Percentiles rank a stretch among this genome's conserved stretches.
Evolutionary conservation across 2,888 invertebrate species (phyloP).

Genomic region (Congeria kusceri): DNA sequence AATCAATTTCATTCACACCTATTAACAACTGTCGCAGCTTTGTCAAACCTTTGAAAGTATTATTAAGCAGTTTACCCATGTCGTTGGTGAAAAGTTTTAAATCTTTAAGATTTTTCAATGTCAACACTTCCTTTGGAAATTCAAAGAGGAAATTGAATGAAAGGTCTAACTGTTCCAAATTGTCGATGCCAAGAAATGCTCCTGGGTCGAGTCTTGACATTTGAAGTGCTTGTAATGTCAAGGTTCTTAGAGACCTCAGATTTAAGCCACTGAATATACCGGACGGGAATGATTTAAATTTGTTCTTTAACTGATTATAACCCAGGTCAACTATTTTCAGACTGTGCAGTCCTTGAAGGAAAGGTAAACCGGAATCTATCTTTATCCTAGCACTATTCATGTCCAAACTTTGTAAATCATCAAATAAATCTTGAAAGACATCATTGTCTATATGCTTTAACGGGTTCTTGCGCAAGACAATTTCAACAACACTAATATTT

Average conservation of each 20-base stretch:
- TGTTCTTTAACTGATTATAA: slow-evolving; percentile 48
- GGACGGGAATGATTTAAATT: slow-evolving; percentile 51
- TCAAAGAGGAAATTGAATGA: slow-evolving; percentile 58
- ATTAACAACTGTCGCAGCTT: slow-evolving; percentile 58
- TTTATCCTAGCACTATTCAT: slow-evolving; percentile 49
- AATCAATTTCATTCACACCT: slow-evolving; percentile 64
- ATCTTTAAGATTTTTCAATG: slow-evolving; percentile 49
- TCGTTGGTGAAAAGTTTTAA: slow-evolving; percentile 61
- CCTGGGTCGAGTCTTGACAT: slow-evolving; percentile 55
- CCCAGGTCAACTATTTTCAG: slow-evolving; percentile 56
- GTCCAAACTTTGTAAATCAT: slow-evolving; percentile 45
- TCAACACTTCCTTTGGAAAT: slow-evolving; percentile 49
- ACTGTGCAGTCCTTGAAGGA: slow-evolving; percentile 44
- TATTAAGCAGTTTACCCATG: slow-evolving; percentile 47
- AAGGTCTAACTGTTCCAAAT: slow-evolving; percentile 60
- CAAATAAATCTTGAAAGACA: slow-evolving; percentile 35
- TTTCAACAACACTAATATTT: slow-evolving; percentile 55
- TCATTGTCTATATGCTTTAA: slow-evolving; percentile 45
- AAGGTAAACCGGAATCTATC: slow-evolving; percentile 51
- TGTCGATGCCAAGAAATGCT: slow-evolving; percentile 53
- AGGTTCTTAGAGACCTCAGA: slow-evolving; percentile 40
- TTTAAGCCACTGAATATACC: slow-evolving; percentile 47
- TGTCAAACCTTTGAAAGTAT: slow-evolving; percentile 50
- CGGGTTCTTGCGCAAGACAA: slow-evolving; percentile 67
- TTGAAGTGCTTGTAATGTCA: slow-evolving; percentile 54